Conservation (phyloP, 1,140 invertebrate species). For the Drosophila prosaltans region DNA sequence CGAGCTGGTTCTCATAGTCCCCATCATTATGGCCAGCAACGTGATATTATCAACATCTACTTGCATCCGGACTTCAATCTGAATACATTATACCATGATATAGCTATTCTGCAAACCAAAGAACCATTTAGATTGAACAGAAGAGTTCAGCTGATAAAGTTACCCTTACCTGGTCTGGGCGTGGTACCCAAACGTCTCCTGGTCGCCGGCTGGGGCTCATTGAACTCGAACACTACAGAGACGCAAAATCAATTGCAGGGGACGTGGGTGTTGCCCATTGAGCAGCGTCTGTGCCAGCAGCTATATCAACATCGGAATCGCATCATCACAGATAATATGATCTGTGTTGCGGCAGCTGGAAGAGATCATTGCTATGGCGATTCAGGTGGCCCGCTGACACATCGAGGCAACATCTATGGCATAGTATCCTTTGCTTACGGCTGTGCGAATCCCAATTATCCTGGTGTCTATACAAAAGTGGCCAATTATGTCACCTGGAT, state of each 20-base stretch:
- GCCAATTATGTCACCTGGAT: slow-evolving; percentile 51
- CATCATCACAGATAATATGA: slow-evolving; percentile 83
- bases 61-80: slow-evolving; percentile 34
- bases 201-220: slow-evolving; percentile 47
- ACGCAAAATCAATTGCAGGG: slow-evolving; percentile 28
- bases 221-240: not conserved
- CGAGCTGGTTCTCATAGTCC: slow-evolving; percentile 40
- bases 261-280: slow-evolving; percentile 29
- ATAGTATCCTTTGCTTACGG: slow-evolving; percentile 86
- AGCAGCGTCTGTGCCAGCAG: slow-evolving; percentile 17
- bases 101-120: slow-evolving; percentile 36
- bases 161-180: slow-evolving; percentile 26
- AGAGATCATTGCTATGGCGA: slow-evolving; percentile 77
- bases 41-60: slow-evolving; percentile 26
- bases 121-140: slow-evolving; percentile 23
- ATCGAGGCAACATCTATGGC: slow-evolving; percentile 79
- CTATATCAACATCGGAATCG: slow-evolving; percentile 20
- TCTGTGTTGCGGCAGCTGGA: slow-evolving; percentile 83
- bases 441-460: slow-evolving; percentile 84
- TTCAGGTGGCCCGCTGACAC: slow-evolving; percentile 83
- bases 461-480: slow-evolving; percentile 85
- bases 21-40: slow-evolving; percentile 18
- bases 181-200: slow-evolving; percentile 31
- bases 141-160: slow-evolving; percentile 34
- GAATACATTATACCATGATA: slow-evolving; percentile 29